phyloP scores from a whole-genome alignment of 2,113 vertebrate genomes.

The Gnathochromis pfefferi region DNA sequence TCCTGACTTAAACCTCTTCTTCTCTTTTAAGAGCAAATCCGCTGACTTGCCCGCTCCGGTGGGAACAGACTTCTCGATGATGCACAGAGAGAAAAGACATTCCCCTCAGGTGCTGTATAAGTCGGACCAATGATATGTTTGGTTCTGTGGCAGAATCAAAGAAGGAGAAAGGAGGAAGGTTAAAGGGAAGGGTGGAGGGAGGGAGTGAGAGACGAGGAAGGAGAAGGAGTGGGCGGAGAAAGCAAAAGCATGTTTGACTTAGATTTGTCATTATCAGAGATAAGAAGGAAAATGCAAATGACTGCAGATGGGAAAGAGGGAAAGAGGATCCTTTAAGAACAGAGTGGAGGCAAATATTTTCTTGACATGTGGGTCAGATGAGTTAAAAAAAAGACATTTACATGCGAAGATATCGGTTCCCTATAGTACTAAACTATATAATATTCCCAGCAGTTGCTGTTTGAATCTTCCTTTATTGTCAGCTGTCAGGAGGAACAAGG shows the following conservation, averaged over 20 bases:
- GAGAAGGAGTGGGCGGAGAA: neutral
- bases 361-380: neutral
- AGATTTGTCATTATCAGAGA: neutral
- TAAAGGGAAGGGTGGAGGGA: neutral
- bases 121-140: neutral
- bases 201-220: neutral
- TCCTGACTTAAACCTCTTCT: neutral
- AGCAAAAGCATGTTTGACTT: neutral
- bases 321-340: neutral
- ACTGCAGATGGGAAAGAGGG: neutral
- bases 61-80: conserved; percentile 45
- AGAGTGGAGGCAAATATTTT: neutral
- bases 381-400: neutral
- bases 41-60: conserved; percentile 28
- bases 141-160: neutral
- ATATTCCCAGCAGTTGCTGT: neutral
- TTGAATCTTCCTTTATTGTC: neutral
- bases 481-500: neutral
- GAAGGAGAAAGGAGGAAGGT: neutral
- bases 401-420: neutral
- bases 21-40: conserved; percentile 16
- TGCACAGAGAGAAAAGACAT: conserved; percentile 30
- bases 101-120: neutral
- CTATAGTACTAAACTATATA: neutral
- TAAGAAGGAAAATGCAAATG: conserved; percentile 16